Base-by-base conservation (phyloP, 2,888 invertebrate species). In the Candidula unifasciata region DNA sequence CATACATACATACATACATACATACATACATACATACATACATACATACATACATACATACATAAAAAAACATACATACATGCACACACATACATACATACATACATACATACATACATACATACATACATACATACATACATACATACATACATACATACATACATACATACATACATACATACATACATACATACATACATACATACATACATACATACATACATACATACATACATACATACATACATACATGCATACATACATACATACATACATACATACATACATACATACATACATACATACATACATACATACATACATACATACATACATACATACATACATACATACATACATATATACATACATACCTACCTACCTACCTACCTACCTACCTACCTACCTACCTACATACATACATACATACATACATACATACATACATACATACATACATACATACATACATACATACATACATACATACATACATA, bases 401-500 rank as follows among this genome's bases (percentile, higher is more conserved):
- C n/a, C n/a, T n/a, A n/a, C n/a, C n/a, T n/a, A n/a, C n/a, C n/a
- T n/a, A n/a, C n/a, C n/a, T n/a, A n/a, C n/a, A n/a, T n/a, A 60
- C 60, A 60, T n/a, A 60, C 60, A 60, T n/a, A 60, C 24, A 18
- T n/a, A 60, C 60, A 60, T n/a, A 60, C 60, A 60, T n/a, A 60
- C 60, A 60, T 18, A 18, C 60, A 66, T 30, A 66, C 27, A 66
- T 30, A 66, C 8, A 66, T 6, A 30, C 30, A 66, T 30, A 66
- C 8, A 66, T 10, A 66, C 8, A 66, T 30, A 71, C 24, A 71
- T 37, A 71, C 24, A 71, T 37, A 71, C 24, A 71, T 37, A 71
- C 24, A 71, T 37, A 71, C 24, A 24, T 37, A 71, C 24, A 71
- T 37, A 71, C 24, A 71, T 37, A 71, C 37, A 71, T 37, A 71